Evolutionary conservation across 1,140 invertebrate genomes (phyloP).

Genomic region (Cylas formicarius): DNA sequence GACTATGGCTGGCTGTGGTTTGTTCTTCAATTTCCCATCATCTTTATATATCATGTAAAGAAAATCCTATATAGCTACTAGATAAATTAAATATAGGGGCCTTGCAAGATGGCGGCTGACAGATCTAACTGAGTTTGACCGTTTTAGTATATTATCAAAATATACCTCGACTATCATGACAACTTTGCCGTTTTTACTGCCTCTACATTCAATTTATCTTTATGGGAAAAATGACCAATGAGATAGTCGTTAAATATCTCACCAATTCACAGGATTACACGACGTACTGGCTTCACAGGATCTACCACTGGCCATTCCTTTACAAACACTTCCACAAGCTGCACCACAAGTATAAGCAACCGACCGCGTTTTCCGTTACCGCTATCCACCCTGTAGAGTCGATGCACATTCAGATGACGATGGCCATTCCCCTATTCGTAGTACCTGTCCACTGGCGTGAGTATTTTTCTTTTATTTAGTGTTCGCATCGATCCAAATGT

Average conservation of each 20-base stretch:
- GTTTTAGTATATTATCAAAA: too few species aligned
- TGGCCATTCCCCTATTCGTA: constrained; percentile 49
- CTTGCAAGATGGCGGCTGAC: too few species aligned
- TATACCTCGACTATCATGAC: too few species aligned
- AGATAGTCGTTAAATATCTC: too few species aligned
- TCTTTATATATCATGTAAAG: constrained; percentile 57
- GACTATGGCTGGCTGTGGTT: constrained; percentile 61
- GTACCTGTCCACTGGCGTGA: constrained; percentile 59
- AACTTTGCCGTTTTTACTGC: too few species aligned
- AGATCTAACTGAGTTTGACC: too few species aligned
- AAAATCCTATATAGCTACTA: too few species aligned
- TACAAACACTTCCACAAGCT: constrained; percentile 68
- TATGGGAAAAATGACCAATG: too few species aligned
- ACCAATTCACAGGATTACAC: constrained; percentile 57
- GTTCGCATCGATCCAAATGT: not conserved
- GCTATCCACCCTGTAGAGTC: constrained; percentile 67
- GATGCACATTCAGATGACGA: constrained; percentile 51
- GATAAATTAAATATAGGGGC: too few species aligned
- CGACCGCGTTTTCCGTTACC: constrained; percentile 65
- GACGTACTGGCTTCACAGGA: constrained; percentile 60
- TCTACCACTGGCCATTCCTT: constrained; percentile 60
- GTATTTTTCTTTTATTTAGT: constrained; percentile 26
- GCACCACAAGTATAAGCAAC: constrained; percentile 69
- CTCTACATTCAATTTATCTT: too few species aligned
- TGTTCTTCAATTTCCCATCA: constrained; percentile 55